phyloP scores from a whole-genome alignment of 2,113 vertebrate genomes.

The Cyanocitta stelleri region DNA sequence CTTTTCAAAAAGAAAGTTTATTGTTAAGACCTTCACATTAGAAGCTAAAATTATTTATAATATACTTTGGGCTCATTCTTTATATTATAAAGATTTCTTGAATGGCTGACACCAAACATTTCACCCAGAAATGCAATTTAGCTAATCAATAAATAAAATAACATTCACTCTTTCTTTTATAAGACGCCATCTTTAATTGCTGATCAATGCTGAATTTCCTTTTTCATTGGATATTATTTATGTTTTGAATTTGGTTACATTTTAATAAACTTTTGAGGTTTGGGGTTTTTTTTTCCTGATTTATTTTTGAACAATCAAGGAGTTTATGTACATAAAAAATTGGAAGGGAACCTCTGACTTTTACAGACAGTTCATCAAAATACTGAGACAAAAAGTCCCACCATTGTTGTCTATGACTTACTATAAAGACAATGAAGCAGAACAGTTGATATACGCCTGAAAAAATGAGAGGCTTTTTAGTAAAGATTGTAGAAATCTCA shows the following conservation, averaged over 20 bases:
- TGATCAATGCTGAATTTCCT: not conserved
- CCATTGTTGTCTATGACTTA: not conserved
- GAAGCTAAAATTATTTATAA: not conserved
- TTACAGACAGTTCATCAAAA: not conserved
- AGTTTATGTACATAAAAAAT: not conserved
- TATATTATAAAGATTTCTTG: not conserved
- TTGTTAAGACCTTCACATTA: not conserved
- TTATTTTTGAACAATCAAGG: not conserved
- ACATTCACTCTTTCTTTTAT: not conserved
- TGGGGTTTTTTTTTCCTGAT: accelerated
- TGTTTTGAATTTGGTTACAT: not conserved
- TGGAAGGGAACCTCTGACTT: not conserved
- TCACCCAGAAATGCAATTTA: not conserved
- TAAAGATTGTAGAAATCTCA: not conserved
- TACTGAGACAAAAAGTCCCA: not conserved
- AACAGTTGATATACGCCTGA: not conserved
- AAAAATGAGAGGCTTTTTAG: not conserved
- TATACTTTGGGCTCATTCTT: not conserved
- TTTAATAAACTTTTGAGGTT: not conserved
- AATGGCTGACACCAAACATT: not conserved
- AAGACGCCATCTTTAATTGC: not conserved
- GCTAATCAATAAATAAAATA: not conserved
- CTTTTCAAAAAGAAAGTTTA: not conserved
- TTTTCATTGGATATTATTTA: not conserved
- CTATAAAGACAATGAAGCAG: not conserved